Conservation (phyloP, 2,797 vertebrate species). For the Petrocephalus schoutedeni region DNA sequence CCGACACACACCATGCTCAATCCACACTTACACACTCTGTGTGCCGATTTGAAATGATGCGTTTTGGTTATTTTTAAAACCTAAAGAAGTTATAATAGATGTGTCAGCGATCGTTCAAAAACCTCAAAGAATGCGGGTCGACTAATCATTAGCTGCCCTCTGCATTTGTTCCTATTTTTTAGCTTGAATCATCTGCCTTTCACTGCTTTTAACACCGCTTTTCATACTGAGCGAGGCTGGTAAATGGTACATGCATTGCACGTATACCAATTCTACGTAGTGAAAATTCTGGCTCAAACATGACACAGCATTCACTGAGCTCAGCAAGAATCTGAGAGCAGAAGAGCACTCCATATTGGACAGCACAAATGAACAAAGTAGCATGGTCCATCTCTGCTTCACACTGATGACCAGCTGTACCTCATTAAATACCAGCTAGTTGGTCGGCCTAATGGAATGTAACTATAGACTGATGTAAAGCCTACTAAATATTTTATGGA, state of each 20-base stretch:
- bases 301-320: not conserved
- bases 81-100: too few relatives aligned
- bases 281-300: not conserved
- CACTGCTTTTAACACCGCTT: not conserved
- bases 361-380: not conserved
- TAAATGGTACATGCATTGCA: not conserved
- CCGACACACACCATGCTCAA: not conserved
- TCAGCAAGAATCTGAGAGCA: not conserved
- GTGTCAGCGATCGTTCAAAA: not conserved
- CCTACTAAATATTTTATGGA: not conserved
- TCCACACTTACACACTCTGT: not conserved
- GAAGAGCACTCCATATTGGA: not conserved
- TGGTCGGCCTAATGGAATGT: not conserved
- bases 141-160: not conserved
- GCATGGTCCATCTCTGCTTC: not conserved
- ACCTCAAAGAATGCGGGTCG: not conserved
- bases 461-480: not conserved
- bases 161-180: not conserved
- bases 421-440: not conserved
- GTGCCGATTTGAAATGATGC: not conserved
- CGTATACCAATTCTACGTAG: not conserved
- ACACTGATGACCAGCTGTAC: not conserved
- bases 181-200: not conserved
- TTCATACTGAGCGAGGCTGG: not conserved
- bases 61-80: not conserved